Evolutionary conservation across 2,888 invertebrate species (phyloP).

Genomic region (Calliopum simillimum): DNA sequence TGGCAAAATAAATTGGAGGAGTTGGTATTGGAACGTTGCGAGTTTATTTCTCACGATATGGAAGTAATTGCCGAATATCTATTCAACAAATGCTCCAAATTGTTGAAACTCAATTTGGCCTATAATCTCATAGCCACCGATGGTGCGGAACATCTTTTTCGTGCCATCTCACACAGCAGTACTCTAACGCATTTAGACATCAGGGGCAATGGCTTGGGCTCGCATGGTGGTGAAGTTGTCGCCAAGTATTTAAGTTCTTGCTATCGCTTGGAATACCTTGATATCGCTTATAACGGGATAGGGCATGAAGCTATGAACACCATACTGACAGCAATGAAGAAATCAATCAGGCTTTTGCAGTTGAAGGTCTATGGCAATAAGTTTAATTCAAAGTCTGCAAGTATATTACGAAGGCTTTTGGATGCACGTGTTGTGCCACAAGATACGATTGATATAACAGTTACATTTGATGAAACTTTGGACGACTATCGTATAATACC

Average conservation of each 20-base stretch:
- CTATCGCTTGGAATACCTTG: conserved; percentile 51
- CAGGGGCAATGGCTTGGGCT: conserved; percentile 56
- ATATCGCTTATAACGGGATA: conserved; percentile 59
- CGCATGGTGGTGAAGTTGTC: conserved; percentile 60
- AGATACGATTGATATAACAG: conserved; percentile 52
- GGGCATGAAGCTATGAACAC: conserved; percentile 49
- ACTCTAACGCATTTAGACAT: conserved; percentile 56
- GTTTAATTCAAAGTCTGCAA: conserved; percentile 52
- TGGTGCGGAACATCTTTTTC: conserved; percentile 56
- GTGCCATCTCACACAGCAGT: conserved; percentile 49
- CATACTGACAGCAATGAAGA: conserved; percentile 58
- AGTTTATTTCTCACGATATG: conserved; percentile 60
- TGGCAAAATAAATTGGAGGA: conserved; percentile 58
- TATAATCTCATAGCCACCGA: conserved; percentile 57
- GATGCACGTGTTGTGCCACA: conserved; percentile 53
- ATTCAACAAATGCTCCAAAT: conserved; percentile 27
- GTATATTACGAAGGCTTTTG: conserved; percentile 55
- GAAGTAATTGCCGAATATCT: conserved; percentile 59
- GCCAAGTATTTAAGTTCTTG: conserved; percentile 55
- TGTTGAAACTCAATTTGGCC: conserved; percentile 54
- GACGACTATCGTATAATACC: conserved; percentile 57
- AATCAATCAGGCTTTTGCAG: conserved; percentile 51
- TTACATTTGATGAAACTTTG: conserved; percentile 54
- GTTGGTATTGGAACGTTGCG: conserved; percentile 58
- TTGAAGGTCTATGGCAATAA: conserved; percentile 58